Conservation (phyloP, 1,140 invertebrate species). For the Anastrepha ludens region DNA sequence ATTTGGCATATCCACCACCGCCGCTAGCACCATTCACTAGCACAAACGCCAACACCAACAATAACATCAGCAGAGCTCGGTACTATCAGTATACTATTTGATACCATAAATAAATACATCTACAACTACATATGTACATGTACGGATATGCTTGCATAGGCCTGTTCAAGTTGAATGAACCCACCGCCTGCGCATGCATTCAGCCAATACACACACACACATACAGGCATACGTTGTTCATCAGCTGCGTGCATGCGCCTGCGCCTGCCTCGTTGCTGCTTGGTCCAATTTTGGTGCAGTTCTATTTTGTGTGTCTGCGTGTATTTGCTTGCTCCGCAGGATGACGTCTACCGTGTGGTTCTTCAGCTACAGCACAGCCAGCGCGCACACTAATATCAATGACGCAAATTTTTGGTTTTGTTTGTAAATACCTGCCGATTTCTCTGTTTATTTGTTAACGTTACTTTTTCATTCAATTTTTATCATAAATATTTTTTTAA, state of each 20-base stretch:
- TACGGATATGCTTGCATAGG: background rate
- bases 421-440: conserved; percentile 48
- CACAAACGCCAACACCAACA: background rate
- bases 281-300: conserved; percentile 19
- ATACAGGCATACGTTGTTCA: background rate
- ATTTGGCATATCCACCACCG: conserved; percentile 4
- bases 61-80: background rate
- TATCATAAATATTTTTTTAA: conserved; percentile 11
- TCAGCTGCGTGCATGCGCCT: conserved; percentile 34
- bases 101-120: conserved; percentile 44
- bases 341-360: conserved; percentile 5
- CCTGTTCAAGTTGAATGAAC: conserved; percentile 44
- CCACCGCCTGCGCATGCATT: conserved; percentile 25
- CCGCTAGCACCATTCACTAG: background rate
- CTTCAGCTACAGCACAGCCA: conserved; percentile 1
- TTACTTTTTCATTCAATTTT: conserved; percentile 9
- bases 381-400: background rate
- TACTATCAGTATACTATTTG: conserved; percentile 40
- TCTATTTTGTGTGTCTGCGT: conserved; percentile 36
- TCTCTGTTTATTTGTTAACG: background rate
- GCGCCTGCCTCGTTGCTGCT: background rate
- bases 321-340: background rate
- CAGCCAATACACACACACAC: background rate
- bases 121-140: background rate
- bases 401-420: conserved; percentile 41